phyloP scores from a whole-genome alignment of 2,888 invertebrate genomes.

The Volucella inflata region DNA sequence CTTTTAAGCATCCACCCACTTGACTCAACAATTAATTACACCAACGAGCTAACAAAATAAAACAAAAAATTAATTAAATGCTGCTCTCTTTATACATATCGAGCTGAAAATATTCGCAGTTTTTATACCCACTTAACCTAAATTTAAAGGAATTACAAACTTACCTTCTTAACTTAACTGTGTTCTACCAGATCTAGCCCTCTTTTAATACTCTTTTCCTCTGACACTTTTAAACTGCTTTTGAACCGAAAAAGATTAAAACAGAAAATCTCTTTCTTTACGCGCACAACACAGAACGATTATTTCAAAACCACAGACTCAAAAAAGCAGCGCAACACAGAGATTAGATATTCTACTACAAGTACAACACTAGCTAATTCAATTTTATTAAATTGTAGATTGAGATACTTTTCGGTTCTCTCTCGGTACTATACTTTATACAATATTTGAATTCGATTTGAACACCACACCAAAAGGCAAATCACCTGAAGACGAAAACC shows the following conservation, averaged over 20 bases:
- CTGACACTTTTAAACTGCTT: slow-evolving; percentile 8
- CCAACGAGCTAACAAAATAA: neutral
- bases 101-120: slow-evolving; percentile 7
- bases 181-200: slow-evolving; percentile 22
- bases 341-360: slow-evolving; percentile 16
- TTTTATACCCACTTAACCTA: slow-evolving; percentile 57
- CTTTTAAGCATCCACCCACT: neutral
- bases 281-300: slow-evolving; percentile 35
- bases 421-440: neutral
- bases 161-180: slow-evolving; percentile 54
- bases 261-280: neutral
- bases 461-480: slow-evolving; percentile 14
- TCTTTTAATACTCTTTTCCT: neutral
- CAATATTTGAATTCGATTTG: neutral
- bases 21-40: slow-evolving; percentile 34
- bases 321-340: neutral
- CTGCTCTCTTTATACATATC: slow-evolving; percentile 6
- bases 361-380: slow-evolving; percentile 33
- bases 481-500: slow-evolving; percentile 15
- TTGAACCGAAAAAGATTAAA: neutral
- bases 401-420: slow-evolving; percentile 47
- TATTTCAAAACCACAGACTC: neutral
- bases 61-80: slow-evolving; percentile 2
- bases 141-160: slow-evolving; percentile 39
- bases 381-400: slow-evolving; percentile 5